These are phyloP conservation scores for Dicentrarchus labrax DNA, from an alignment of 2,113 vertebrate species.

Conservation along the genomic window DNA sequence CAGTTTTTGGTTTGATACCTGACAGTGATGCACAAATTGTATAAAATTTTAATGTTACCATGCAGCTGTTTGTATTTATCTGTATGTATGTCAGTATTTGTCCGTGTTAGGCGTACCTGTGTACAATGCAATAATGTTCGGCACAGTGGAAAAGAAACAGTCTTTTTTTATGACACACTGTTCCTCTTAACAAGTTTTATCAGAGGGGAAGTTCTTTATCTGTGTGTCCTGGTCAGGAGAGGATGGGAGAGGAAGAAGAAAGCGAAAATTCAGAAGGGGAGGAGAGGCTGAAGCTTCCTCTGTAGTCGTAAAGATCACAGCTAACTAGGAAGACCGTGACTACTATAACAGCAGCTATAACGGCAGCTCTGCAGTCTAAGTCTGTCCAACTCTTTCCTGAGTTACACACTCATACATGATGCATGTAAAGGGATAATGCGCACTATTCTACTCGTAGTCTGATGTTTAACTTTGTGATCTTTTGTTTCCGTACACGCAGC, in stretches of 20 bases:
- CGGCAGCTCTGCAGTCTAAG: background rate
- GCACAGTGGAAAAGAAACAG: constrained; percentile 14
- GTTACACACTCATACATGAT: background rate
- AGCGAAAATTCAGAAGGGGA: constrained; percentile 57
- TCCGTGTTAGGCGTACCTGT: background rate
- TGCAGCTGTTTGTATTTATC: background rate
- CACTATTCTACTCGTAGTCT: background rate
- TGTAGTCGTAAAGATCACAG: constrained; percentile 69
- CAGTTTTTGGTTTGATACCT: background rate
- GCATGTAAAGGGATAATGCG: background rate
- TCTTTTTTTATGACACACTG: constrained; percentile 53
- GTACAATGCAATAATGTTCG: background rate
- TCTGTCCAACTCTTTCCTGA: background rate
- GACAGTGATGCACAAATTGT: too few species aligned
- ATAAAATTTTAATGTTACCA: background rate
- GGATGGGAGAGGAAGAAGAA: constrained; percentile 59
- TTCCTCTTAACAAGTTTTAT: constrained; percentile 50
- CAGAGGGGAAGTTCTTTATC: constrained; percentile 76
- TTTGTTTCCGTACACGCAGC: background rate
- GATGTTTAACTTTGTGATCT: background rate
- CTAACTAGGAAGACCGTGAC: background rate
- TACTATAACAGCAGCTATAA: constrained; percentile 1
- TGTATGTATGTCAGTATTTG: background rate
- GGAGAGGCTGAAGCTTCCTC: constrained; percentile 55
- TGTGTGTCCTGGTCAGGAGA: constrained; percentile 48